Percentiles rank a stretch among this genome's conserved stretches.
phyloP scores from a whole-genome alignment of 2,797 vertebrate species.

The Tolypeutes matacus region DNA sequence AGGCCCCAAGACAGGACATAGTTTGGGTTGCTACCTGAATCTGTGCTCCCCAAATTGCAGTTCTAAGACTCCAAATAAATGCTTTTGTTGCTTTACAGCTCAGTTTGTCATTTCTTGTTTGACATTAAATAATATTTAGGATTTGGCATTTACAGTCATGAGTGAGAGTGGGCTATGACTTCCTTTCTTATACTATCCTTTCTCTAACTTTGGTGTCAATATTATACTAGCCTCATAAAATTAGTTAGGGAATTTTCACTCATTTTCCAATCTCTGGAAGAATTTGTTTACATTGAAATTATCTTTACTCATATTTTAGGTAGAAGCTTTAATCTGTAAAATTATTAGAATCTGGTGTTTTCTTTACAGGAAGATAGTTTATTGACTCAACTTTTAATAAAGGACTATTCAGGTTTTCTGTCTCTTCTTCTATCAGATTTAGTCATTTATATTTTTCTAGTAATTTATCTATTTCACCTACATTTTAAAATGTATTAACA shows the following conservation, averaged over 20 bases:
- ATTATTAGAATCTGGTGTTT: neutral
- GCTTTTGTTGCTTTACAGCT: no score
- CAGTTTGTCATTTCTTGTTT: no score
- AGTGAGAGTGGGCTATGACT: neutral
- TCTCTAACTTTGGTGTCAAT: neutral
- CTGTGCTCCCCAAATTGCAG: no score
- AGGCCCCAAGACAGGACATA: no score
- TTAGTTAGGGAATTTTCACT: neutral
- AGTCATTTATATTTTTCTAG: neutral
- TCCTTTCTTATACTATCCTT: neutral
- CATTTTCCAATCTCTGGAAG: neutral
- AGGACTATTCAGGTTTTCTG: neutral
- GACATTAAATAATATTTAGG: neutral
- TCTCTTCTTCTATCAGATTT: neutral
- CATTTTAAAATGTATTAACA: neutral
- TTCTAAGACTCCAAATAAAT: no score
- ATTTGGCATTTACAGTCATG: neutral
- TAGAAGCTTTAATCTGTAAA: neutral
- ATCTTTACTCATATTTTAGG: neutral
- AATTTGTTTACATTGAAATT: neutral
- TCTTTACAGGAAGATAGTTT: neutral
- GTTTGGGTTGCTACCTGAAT: no score
- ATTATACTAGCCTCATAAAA: neutral
- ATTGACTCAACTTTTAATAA: neutral
- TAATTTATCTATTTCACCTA: neutral